phyloP scores from a whole-genome alignment of 2,888 invertebrate genomes.

The Agonum fuliginosum region DNA sequence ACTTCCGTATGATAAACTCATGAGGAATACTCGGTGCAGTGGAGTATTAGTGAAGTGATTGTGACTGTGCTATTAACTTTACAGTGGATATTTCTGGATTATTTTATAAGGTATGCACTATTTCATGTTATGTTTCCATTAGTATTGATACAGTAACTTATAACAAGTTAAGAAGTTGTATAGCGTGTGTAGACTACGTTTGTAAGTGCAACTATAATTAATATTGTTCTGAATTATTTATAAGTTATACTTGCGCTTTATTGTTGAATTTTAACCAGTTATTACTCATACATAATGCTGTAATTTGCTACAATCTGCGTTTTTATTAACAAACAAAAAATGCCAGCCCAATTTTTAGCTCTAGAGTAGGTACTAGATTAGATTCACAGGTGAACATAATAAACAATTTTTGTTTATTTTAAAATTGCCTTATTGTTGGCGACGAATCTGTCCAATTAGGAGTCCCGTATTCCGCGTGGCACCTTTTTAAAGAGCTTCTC shows the following conservation, averaged over 20 bases:
- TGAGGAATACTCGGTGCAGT: not conserved
- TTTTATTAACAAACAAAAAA: not conserved
- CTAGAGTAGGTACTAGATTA: not conserved
- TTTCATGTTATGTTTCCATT: not conserved
- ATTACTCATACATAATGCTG: not conserved
- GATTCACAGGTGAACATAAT: not conserved
- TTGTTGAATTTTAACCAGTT: not conserved
- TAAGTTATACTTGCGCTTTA: not conserved
- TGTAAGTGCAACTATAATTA: not conserved
- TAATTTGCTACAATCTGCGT: not conserved
- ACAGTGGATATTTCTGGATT: not conserved
- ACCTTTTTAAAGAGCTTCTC: too few relatives aligned
- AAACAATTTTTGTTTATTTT: too few relatives aligned
- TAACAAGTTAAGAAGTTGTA: not conserved
- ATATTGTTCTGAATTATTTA: conserved; percentile 9
- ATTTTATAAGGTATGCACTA: too few relatives aligned
- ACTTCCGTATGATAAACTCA: conserved; percentile 19
- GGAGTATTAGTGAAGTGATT: conserved; percentile 30
- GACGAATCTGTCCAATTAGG: too few relatives aligned
- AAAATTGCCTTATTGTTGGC: too few relatives aligned
- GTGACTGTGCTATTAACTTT: not conserved
- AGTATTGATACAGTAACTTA: not conserved
- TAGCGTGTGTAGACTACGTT: not conserved
- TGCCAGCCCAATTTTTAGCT: not conserved
- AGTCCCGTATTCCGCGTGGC: too few relatives aligned